phyloP scores from a whole-genome alignment of 2,113 vertebrate species.

The Macaca fascicularis region T2T-MFA8v1.1 NC_088390.1:77548001-77548500 shows the following conservation, averaged over 20 bases:
- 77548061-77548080: neutral
- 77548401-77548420: no score
- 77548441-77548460: no score
- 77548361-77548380: no score
- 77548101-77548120: neutral
- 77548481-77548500: no score
- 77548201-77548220: fast-evolving
- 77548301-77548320: no score
- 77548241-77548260: neutral
- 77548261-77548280: neutral
- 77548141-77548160: neutral
- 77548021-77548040: neutral
- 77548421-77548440: no score
- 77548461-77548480: no score
- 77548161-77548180: neutral
- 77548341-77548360: no score
- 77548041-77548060: neutral
- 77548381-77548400: no score
- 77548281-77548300: neutral
- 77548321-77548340: no score
- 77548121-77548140: neutral
- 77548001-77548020: neutral
- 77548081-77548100: neutral
- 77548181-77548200: no score
- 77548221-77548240: neutral